These are phyloP conservation scores for Drosophila kikkawai DNA, from an alignment of 1,140 invertebrate species.

Conservation along the genomic window DNA sequence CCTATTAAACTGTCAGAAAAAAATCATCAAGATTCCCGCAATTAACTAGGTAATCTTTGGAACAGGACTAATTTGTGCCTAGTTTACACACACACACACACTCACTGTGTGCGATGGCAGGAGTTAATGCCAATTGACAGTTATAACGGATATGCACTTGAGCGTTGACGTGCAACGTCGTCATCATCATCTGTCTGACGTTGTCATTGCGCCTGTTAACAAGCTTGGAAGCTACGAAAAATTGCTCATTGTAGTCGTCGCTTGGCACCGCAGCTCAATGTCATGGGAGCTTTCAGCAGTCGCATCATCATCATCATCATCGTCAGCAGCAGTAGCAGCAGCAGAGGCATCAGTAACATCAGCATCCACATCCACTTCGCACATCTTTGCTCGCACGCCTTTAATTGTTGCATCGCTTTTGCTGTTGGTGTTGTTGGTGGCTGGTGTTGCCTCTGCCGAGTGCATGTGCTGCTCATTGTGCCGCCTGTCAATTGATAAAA, in stretches of 20 bases:
- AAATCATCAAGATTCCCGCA: background rate
- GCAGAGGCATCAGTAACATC: slow-evolving; percentile 15
- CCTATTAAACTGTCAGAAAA: background rate
- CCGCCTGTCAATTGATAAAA: slow-evolving; percentile 79
- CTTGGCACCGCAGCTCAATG: slow-evolving; percentile 67
- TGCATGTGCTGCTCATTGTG: slow-evolving; percentile 68
- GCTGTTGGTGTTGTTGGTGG: slow-evolving; percentile 31
- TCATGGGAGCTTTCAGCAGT: slow-evolving; percentile 71
- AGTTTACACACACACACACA: background rate
- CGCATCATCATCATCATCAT: slow-evolving; percentile 34
- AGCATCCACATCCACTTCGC: slow-evolving; percentile 42
- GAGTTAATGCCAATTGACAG: slow-evolving; percentile 69
- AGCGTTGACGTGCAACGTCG: slow-evolving; percentile 67
- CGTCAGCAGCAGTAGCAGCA: slow-evolving; percentile 10
- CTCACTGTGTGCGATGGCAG: background rate
- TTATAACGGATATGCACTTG: slow-evolving; percentile 80
- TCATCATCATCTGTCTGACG: slow-evolving; percentile 58
- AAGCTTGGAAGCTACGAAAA: slow-evolving; percentile 53
- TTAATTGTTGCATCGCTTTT: slow-evolving; percentile 72
- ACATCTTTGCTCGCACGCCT: slow-evolving; percentile 63
- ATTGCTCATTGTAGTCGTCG: slow-evolving; percentile 68
- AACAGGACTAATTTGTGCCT: background rate
- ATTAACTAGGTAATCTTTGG: background rate
- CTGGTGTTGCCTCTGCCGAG: slow-evolving; percentile 62
- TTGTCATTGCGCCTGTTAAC: slow-evolving; percentile 70